Evolutionary conservation across 2,113 vertebrate genomes (phyloP).

Genomic region (Otocyon megalotis): DNA sequence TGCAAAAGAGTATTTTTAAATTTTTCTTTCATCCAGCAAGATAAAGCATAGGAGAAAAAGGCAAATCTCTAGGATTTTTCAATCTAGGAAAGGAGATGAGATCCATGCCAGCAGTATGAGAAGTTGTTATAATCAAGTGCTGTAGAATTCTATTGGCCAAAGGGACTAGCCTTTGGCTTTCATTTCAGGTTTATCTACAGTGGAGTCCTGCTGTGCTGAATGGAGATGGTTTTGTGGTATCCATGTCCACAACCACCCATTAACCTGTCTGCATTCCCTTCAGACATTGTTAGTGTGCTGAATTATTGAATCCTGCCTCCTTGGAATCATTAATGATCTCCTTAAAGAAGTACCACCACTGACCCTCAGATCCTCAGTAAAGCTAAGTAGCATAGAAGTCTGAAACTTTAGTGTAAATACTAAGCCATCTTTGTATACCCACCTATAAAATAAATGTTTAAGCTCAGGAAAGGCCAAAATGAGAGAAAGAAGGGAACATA

Average conservation of each 20-base stretch:
- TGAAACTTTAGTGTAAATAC: background rate
- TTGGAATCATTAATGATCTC: background rate
- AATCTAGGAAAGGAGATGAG: background rate
- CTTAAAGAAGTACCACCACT: background rate
- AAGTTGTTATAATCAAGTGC: background rate
- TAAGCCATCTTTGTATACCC: background rate
- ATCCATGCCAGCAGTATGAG: background rate
- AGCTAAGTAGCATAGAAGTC: constrained; percentile 28
- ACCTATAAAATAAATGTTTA: constrained; percentile 18
- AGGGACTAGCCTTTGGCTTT: background rate
- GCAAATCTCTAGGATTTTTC: constrained; percentile 5
- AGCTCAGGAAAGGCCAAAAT: background rate
- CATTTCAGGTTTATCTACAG: background rate
- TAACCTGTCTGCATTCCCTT: background rate
- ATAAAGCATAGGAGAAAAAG: background rate
- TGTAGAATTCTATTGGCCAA: background rate
- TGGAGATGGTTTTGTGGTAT: background rate
- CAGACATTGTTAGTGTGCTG: background rate
- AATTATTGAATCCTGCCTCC: constrained; percentile 20
- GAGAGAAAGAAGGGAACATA: background rate
- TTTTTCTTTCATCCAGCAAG: background rate
- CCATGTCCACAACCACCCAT: background rate
- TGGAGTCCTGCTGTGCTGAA: background rate
- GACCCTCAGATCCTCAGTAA: background rate
- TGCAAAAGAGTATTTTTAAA: background rate